Conservation (phyloP, 2,113 vertebrate species). For the Nannobrachium achirus region DNA sequence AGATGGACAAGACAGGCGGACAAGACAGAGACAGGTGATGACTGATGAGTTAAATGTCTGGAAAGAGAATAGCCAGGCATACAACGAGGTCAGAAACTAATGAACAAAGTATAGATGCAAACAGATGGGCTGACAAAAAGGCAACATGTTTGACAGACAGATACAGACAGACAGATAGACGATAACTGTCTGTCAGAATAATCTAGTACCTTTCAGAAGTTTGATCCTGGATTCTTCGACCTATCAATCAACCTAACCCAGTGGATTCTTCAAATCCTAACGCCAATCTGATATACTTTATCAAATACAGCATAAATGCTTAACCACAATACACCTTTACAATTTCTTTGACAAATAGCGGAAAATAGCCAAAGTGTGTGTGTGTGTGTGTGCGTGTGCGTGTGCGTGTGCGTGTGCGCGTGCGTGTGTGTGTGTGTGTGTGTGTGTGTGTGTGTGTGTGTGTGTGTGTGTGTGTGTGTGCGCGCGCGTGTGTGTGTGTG, state of each 20-base stretch:
- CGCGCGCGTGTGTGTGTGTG: too few species aligned
- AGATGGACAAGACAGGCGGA: too few species aligned
- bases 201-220: slow-evolving; percentile 7
- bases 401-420: not conserved
- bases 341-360: too few species aligned
- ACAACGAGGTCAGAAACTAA: too few species aligned
- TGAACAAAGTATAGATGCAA: too few species aligned
- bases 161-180: not conserved
- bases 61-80: too few species aligned
- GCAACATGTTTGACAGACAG: not conserved
- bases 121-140: too few species aligned
- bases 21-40: too few species aligned
- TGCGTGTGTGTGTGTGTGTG: not conserved
- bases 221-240: slow-evolving; percentile 19
- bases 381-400: not conserved
- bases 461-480: not conserved
- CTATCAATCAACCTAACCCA: slow-evolving; percentile 21
- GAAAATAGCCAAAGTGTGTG: too few species aligned
- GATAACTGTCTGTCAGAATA: not conserved
- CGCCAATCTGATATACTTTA: slow-evolving; percentile 10
- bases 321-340: slow-evolving; percentile 47
- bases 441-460: not conserved
- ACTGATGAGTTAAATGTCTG: too few species aligned
- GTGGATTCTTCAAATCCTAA: not conserved
- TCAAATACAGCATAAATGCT: slow-evolving; percentile 57